Conservation (phyloP, 2,888 invertebrate genomes). For the Schizaphis graminum region DNA sequence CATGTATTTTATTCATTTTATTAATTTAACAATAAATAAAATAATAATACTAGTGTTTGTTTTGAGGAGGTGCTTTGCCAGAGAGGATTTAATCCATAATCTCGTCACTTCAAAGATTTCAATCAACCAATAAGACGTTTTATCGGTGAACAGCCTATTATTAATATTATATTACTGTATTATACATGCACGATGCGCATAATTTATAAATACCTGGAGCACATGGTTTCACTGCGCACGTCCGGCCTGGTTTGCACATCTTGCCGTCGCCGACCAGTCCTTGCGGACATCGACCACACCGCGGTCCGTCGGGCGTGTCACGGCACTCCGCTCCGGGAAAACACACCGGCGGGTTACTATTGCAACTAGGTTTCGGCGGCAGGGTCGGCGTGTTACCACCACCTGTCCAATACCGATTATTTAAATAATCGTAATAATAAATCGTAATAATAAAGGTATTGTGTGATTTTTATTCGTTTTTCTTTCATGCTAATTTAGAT, state of each 20-base stretch:
- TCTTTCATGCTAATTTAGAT: not conserved
- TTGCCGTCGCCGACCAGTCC: conserved; percentile 84
- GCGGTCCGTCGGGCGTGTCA: conserved; percentile 77
- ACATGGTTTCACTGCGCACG: conserved; percentile 78
- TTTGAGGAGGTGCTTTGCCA: not conserved
- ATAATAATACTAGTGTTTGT: not conserved
- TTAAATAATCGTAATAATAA: too few relatives aligned
- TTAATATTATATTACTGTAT: not conserved
- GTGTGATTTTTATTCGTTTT: not conserved
- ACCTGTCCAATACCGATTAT: conserved; percentile 32
- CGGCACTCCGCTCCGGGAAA: conserved; percentile 77
- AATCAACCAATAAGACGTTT: not conserved
- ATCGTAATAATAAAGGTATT: too few relatives aligned
- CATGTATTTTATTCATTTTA: not conserved
- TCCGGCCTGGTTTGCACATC: conserved; percentile 78
- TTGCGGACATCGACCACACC: conserved; percentile 82
- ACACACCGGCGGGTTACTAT: conserved; percentile 76
- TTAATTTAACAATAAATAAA: not conserved
- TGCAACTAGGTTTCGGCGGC: conserved; percentile 68
- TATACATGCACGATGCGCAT: not conserved
- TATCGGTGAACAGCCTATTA: not conserved
- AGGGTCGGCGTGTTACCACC: conserved; percentile 70
- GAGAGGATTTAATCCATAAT: not conserved
- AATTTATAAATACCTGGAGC: conserved; percentile 60
- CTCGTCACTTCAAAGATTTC: not conserved